phyloP scores from a whole-genome alignment of 2,888 invertebrate species.

The Agriopis marginaria region DNA sequence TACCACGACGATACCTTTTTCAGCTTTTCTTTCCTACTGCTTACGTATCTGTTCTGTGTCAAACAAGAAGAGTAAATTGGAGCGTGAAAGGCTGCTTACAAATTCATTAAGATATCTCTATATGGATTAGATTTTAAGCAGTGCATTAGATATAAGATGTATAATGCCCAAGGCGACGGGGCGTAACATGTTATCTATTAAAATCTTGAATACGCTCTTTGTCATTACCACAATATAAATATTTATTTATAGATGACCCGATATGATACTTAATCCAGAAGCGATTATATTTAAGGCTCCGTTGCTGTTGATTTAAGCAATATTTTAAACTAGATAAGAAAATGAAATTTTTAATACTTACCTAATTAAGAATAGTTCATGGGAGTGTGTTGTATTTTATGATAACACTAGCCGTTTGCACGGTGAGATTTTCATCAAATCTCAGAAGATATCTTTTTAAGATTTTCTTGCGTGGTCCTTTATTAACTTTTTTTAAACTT shows the following conservation, averaged over 20 bases:
- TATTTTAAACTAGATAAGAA: too few species aligned
- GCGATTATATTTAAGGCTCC: conserved; percentile 60
- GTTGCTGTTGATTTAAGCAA: conserved; percentile 13
- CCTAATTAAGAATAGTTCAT: too few species aligned
- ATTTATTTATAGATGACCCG: conserved; percentile 71
- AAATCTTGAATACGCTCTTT: conserved; percentile 73
- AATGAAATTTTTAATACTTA: too few species aligned
- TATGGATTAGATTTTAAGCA: conserved; percentile 41
- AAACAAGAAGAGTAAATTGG: conserved; percentile 20
- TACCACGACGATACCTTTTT: not conserved
- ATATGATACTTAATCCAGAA: conserved; percentile 72
- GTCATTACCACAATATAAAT: conserved; percentile 81
- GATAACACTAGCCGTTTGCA: too few species aligned
- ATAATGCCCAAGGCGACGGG: conserved; percentile 60
- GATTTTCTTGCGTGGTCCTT: too few species aligned
- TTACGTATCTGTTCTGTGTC: conserved; percentile 9
- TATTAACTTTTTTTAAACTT: too few species aligned
- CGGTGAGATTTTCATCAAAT: too few species aligned
- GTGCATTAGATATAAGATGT: conserved; percentile 46
- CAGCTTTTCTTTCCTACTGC: not conserved
- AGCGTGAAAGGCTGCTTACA: conserved; percentile 31
- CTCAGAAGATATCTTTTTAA: too few species aligned
- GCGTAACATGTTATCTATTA: conserved; percentile 70
- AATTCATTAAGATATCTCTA: conserved; percentile 39
- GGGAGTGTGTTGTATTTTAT: too few species aligned